Conservation (phyloP, 2,113 vertebrate genomes). For the Etheostoma cragini region DNA sequence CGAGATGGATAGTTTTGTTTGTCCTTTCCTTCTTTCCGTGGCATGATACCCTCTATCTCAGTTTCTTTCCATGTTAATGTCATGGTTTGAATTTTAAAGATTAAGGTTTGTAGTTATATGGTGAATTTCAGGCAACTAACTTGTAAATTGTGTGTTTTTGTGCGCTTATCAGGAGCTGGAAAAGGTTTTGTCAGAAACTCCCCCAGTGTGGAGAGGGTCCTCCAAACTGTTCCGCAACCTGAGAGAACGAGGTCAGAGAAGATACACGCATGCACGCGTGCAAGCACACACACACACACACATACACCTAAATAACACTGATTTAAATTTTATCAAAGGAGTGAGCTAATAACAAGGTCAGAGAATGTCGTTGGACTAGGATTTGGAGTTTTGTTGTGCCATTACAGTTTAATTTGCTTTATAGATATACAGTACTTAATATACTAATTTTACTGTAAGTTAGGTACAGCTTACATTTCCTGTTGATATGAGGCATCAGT, state of each 20-base stretch:
- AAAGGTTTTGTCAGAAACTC: slow-evolving; percentile 94
- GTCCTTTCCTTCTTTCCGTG: neutral
- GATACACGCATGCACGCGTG: neutral
- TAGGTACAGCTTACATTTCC: too few relatives aligned
- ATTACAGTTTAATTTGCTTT: neutral
- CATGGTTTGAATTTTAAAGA: neutral
- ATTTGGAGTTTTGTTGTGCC: neutral
- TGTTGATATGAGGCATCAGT: neutral
- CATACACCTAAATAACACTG: neutral
- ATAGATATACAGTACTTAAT: neutral
- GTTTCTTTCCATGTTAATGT: neutral
- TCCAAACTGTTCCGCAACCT: slow-evolving; percentile 97
- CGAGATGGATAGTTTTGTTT: neutral
- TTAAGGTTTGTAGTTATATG: neutral
- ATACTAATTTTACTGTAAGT: neutral
- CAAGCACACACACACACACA: slow-evolving; percentile 2
- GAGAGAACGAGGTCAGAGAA: slow-evolving; percentile 88
- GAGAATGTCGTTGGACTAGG: slow-evolving; percentile 15
- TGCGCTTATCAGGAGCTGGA: slow-evolving; percentile 88
- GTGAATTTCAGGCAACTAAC: neutral
- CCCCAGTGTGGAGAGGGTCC: slow-evolving; percentile 96
- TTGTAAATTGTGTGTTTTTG: slow-evolving; percentile 15
- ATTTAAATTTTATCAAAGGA: neutral
- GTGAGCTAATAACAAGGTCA: slow-evolving; percentile 41
- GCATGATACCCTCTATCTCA: neutral